phyloP scores from a whole-genome alignment of 1,140 invertebrate species.

The Schlechtendalia chinensis region DNA sequence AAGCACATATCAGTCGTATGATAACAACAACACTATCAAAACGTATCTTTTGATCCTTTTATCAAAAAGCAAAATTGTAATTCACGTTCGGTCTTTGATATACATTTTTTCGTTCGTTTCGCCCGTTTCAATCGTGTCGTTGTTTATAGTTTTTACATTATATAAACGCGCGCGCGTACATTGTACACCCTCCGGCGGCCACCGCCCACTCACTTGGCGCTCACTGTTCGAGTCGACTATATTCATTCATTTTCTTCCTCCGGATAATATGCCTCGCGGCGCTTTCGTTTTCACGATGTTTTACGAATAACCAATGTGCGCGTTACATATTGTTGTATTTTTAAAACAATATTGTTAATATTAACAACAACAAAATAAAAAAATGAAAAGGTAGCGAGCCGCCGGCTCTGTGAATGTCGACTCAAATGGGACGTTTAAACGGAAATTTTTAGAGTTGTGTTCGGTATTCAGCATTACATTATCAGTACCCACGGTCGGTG shows the following conservation, averaged over 20 bases:
- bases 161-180: no score
- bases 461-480: no score
- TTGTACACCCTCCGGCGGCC: neutral
- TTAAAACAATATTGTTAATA: neutral
- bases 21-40: slow-evolving; percentile 16
- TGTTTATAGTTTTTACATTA: slow-evolving; percentile 2
- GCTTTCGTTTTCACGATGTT: slow-evolving; percentile 10
- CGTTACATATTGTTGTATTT: neutral
- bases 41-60: slow-evolving; percentile 11
- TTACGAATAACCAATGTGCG: neutral
- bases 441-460: no score
- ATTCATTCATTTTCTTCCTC: slow-evolving; percentile 23
- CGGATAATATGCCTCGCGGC: slow-evolving; percentile 1
- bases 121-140: slow-evolving; percentile 8
- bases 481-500: no score
- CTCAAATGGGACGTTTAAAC: no score
- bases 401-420: no score
- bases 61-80: slow-evolving; percentile 13
- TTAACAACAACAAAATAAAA: no score
- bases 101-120: slow-evolving; percentile 15
- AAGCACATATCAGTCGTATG: neutral
- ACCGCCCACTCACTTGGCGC: neutral
- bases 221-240: slow-evolving; percentile 18
- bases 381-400: no score
- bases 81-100: slow-evolving; percentile 24